These are phyloP conservation scores for Phoebastria nigripes DNA, from an alignment of 2,797 vertebrate genomes.

Conservation along the genomic window DNA sequence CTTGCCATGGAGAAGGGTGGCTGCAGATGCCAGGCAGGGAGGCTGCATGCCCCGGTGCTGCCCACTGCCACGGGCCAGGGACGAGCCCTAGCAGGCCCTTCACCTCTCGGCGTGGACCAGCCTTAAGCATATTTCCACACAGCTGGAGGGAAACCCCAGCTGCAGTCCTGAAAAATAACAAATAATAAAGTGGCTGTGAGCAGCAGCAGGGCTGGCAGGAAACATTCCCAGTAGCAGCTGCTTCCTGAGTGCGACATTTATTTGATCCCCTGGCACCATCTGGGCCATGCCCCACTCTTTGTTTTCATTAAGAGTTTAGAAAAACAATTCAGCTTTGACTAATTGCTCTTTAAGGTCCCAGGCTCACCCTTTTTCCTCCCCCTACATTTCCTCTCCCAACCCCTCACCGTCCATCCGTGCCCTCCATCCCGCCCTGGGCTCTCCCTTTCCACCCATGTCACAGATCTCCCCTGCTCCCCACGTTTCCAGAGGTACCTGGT, in stretches of 20 bases:
- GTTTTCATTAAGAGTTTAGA: conserved; percentile 75
- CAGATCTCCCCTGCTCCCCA: rapidly evolving
- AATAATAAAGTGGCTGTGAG: conserved; percentile 67
- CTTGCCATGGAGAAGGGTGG: not conserved
- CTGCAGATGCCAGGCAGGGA: not conserved
- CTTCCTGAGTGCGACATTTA: conserved; percentile 78
- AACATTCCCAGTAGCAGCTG: conserved; percentile 83
- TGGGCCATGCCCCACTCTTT: conserved; percentile 76
- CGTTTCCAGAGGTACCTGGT: not conserved
- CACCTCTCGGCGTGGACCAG: not conserved
- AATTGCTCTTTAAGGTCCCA: conserved; percentile 70
- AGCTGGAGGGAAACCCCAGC: conserved; percentile 76
- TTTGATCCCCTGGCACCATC: conserved; percentile 78
- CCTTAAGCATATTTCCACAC: conserved; percentile 66
- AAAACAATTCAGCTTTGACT: conserved; percentile 72
- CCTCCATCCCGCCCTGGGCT: not conserved
- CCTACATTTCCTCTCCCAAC: conserved; percentile 31
- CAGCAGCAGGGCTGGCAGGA: conserved; percentile 74
- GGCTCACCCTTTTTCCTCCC: conserved; percentile 54
- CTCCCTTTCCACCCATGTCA: not conserved
- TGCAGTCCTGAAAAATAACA: conserved; percentile 72
- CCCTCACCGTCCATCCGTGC: not conserved
- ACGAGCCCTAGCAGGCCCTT: not conserved
- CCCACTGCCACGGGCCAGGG: not conserved
- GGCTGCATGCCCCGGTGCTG: not conserved